Evolutionary conservation across 2,113 vertebrate genomes (phyloP).

Genomic region (Guaruba guarouba): DNA sequence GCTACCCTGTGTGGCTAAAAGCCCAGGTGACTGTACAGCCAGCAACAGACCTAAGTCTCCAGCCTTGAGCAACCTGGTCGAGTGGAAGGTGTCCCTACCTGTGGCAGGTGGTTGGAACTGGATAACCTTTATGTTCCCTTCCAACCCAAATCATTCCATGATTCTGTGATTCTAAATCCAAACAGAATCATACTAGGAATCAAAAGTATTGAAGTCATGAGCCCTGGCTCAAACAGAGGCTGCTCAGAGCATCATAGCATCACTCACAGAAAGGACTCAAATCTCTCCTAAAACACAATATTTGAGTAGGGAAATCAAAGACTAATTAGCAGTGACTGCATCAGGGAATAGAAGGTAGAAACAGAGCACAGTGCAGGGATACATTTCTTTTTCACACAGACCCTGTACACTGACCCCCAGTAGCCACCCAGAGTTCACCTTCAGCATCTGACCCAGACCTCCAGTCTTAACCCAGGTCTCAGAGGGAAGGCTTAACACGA

Average conservation of each 20-base stretch:
- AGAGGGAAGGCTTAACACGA: background rate
- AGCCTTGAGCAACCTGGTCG: background rate
- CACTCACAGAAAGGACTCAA: background rate
- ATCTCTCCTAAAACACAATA: background rate
- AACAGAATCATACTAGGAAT: background rate
- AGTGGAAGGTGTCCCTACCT: background rate
- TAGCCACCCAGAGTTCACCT: background rate
- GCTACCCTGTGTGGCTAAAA: background rate
- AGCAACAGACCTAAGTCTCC: background rate
- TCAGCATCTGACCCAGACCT: background rate
- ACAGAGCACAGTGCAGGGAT: background rate
- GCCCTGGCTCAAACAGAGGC: fast-evolving
- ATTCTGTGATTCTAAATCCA: background rate
- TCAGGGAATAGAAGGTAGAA: background rate
- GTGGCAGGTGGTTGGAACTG: background rate
- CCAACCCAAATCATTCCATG: background rate
- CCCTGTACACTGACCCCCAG: background rate
- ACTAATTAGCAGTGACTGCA: background rate
- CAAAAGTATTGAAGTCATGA: background rate
- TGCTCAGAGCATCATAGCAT: background rate
- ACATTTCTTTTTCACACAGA: background rate
- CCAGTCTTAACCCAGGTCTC: background rate
- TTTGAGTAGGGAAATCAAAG: background rate
- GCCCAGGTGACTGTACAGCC: background rate
- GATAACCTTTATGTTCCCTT: background rate